A percentile compares a stretch with the other conserved stretches of the same genome.
phyloP scores from a whole-genome alignment of 2,113 vertebrate species.

The Hoplias malabaricus region DNA sequence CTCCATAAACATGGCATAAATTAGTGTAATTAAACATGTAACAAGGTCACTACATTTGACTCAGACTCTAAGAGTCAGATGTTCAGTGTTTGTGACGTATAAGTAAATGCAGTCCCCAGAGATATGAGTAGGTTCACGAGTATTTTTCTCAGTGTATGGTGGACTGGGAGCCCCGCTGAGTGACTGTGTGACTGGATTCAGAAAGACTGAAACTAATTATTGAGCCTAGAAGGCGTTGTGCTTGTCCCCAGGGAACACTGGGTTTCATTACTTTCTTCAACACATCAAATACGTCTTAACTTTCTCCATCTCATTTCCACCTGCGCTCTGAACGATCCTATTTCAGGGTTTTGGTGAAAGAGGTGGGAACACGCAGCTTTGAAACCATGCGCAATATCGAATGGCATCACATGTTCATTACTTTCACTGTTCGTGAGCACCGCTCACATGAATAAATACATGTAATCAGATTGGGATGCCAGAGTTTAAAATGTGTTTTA shows the following conservation, averaged over 20 bases:
- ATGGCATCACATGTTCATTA: background rate
- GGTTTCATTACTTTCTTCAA: background rate
- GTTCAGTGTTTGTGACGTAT: too few relatives aligned
- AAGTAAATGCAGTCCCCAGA: too few relatives aligned
- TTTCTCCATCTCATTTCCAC: background rate
- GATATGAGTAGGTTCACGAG: too few relatives aligned
- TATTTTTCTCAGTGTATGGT: too few relatives aligned
- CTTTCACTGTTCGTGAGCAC: background rate
- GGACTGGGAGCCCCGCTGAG: too few relatives aligned
- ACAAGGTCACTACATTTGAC: too few relatives aligned
- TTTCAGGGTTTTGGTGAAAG: background rate
- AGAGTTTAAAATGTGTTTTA: background rate
- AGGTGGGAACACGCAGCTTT: background rate
- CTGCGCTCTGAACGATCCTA: background rate
- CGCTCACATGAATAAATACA: background rate
- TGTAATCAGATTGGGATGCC: background rate
- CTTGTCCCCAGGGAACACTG: background rate
- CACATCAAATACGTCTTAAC: background rate
- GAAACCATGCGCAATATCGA: background rate
- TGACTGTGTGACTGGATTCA: too few relatives aligned
- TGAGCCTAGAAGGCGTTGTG: too few relatives aligned
- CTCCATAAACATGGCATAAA: too few relatives aligned
- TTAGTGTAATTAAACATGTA: too few relatives aligned
- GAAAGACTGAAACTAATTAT: too few relatives aligned
- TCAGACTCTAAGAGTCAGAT: too few relatives aligned